Conservation (phyloP, 2,888 invertebrate genomes). For the Alsophila aescularia region DNA sequence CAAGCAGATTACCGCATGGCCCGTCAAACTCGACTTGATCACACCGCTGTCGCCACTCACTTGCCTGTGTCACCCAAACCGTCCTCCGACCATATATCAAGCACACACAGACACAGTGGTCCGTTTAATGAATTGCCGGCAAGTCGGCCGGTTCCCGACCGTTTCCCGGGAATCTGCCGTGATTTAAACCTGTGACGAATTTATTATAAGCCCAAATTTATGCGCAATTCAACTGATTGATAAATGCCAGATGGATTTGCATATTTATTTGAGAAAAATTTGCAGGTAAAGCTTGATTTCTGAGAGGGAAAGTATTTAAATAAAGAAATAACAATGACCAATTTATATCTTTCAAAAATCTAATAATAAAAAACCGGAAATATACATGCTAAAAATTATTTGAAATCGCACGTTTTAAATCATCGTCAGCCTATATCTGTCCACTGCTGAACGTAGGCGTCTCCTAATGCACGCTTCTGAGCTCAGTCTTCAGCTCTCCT, state of each 20-base stretch:
- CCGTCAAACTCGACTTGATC: neutral
- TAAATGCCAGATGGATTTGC: conserved; percentile 27
- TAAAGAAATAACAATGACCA: conserved; percentile 19
- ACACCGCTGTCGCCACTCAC: conserved; percentile 31
- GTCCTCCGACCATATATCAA: conserved; percentile 67
- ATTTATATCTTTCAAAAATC: conserved; percentile 3
- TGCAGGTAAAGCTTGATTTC: conserved; percentile 1
- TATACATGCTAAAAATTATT: too few relatives aligned
- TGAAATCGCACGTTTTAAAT: too few relatives aligned
- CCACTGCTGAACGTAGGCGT: too few relatives aligned
- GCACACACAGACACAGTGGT: conserved; percentile 68
- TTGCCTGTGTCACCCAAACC: conserved; percentile 39
- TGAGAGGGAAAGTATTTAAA: conserved; percentile 5
- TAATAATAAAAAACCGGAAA: too few relatives aligned
- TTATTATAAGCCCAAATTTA: conserved; percentile 43
- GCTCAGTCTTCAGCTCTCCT: too few relatives aligned
- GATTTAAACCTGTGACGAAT: conserved; percentile 59
- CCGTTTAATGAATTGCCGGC: conserved; percentile 74
- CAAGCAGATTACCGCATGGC: too few relatives aligned
- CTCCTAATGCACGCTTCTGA: too few relatives aligned
- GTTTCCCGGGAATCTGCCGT: conserved; percentile 57
- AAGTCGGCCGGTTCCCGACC: conserved; percentile 61
- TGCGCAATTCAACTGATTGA: conserved; percentile 35
- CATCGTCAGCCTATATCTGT: too few relatives aligned
- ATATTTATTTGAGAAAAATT: conserved; percentile 15